Percentiles rank a stretch among this genome's conserved stretches.
These are phyloP conservation scores for Endotricha flammealis DNA, from an alignment of 2,888 invertebrate species.

Conservation along the genomic window DNA sequence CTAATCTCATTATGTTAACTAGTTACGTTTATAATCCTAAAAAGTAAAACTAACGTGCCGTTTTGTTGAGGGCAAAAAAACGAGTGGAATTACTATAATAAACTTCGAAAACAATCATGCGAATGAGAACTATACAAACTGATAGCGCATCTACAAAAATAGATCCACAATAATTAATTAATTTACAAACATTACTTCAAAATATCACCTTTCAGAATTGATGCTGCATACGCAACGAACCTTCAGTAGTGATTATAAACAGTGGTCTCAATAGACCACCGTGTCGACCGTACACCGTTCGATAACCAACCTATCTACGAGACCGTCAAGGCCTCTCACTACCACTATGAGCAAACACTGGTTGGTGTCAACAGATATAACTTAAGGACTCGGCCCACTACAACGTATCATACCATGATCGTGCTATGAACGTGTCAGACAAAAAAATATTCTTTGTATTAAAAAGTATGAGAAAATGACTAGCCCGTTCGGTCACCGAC, in stretches of 20 bases:
- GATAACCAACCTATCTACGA: slow-evolving; percentile 4
- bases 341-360: slow-evolving; percentile 7
- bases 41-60: slow-evolving; percentile 37
- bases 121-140: slow-evolving; percentile 35
- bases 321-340: slow-evolving; percentile 3
- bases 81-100: slow-evolving; percentile 14
- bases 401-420: no score
- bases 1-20: slow-evolving; percentile 59
- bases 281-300: slow-evolving; percentile 3
- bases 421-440: no score
- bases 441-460: no score
- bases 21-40: slow-evolving; percentile 47
- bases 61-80: slow-evolving; percentile 35
- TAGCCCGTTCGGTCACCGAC: no score
- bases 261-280: neutral
- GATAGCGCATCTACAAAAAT: slow-evolving; percentile 42
- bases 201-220: slow-evolving; percentile 57
- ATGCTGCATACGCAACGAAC: slow-evolving; percentile 40
- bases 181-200: slow-evolving; percentile 40
- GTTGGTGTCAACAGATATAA: slow-evolving; percentile 6
- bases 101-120: slow-evolving; percentile 25
- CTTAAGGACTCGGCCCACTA: neutral
- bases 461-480: no score
- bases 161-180: slow-evolving; percentile 37
- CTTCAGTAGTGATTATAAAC: slow-evolving; percentile 12